Evolutionary conservation across 2,888 invertebrate genomes (phyloP), one percentile per base, ranked within the genome.

Genomic region (Athripsodes cinereus): DNA sequence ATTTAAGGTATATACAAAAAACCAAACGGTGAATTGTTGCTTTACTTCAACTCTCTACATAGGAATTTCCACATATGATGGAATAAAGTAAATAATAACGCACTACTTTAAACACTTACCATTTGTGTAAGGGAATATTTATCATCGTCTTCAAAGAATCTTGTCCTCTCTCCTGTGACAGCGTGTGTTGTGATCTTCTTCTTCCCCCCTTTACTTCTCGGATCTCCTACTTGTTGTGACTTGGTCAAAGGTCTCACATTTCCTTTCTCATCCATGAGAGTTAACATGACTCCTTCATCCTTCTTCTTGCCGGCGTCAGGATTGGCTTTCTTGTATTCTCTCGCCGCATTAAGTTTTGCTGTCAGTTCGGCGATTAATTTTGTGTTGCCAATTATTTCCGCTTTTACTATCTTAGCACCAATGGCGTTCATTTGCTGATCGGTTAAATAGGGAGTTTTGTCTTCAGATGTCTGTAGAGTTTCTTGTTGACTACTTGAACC

Each of bases 101-200:
- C n/a, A n/a, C n/a, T n/a, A n/a, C n/a, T n/a, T n/a, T n/a, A n/a
- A n/a, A n/a, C n/a, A 44, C 71, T 73, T 72, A 86, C 89, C 88
- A 96, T 88, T 72, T 91, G 83, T 69, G 90, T 83, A 35, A 96
- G 81, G 55, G 89, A 86, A 72, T 89, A 88, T 69, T 88, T 88
- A 70, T 94, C 93, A 77, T 96, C 95, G 76, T 95, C 92, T 2
- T 88, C 85, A 76, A 92, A 95, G 74, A 93, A 94, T 58, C 89
- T 83, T 2, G 85, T 80, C 64, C 94, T 81, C 69, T 92, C 81
- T 8, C 87, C 87, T 61, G 82, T 81, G 52, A 70, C 70, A 54
- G 74, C 71, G 67, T 95, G 90, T 2, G 92, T 94, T 65, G 87
- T 85, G 31, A 81, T 74, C 68, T 81, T 84, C 59, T 82, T 78